Conservation (phyloP, 2,888 invertebrate species). For the Andrena bucephala region DNA sequence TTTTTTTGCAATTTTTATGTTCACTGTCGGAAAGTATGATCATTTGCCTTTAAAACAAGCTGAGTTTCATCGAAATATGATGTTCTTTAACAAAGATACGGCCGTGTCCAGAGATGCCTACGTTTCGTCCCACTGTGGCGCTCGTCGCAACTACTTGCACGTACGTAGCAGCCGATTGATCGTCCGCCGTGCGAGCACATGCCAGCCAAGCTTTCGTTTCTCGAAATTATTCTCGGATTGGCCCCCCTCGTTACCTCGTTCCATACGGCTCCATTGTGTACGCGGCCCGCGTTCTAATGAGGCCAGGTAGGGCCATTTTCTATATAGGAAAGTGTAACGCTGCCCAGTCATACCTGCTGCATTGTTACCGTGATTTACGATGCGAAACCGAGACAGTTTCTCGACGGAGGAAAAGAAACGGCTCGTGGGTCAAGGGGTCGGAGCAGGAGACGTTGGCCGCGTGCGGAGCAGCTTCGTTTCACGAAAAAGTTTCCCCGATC, state of each 20-base stretch:
- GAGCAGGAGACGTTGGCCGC: no score
- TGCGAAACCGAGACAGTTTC: not conserved
- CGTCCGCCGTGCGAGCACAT: not conserved
- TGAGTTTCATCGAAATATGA: no score
- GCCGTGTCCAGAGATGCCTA: no score
- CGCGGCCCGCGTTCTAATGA: constrained; percentile 15
- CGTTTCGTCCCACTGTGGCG: no score
- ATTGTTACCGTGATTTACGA: constrained; percentile 28
- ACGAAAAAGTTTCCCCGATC: constrained; percentile 15
- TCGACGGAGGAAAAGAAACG: not conserved
- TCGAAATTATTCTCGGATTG: constrained; percentile 28
- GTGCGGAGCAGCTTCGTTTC: not conserved
- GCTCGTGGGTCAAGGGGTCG: no score
- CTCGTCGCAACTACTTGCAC: no score
- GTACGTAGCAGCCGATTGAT: constrained; percentile 1
- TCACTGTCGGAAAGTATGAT: no score
- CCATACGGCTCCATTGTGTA: constrained; percentile 1
- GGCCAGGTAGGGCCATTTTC: constrained; percentile 13
- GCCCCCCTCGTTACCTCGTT: not conserved
- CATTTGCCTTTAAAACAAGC: no score
- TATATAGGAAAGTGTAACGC: not conserved
- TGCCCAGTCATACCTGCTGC: constrained; percentile 11
- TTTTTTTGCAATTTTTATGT: no score
- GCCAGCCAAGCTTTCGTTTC: constrained; percentile 11
- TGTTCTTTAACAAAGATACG: no score